Evolutionary conservation across 2,797 vertebrate genomes (phyloP), one percentile per base, ranked within the genome.

Genomic region (Clarias fuscus): DNA sequence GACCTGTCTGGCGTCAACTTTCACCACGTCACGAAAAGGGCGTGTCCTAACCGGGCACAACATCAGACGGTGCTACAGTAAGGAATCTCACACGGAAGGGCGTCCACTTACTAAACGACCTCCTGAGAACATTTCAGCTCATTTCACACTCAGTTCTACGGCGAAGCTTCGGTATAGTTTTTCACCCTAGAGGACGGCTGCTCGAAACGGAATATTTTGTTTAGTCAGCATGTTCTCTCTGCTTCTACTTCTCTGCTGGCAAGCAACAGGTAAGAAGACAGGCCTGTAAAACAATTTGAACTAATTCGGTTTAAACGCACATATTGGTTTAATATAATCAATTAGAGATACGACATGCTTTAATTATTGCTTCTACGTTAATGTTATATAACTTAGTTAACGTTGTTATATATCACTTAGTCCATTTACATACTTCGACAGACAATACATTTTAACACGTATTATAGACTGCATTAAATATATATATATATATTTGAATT

Each of bases 181-280:
- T 27, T 64, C 10, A 3, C 13, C 14, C 5, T 59, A 0, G 18
- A 56, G 27, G 48, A n/a, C 5, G 15, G 18, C 10, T 37, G 18
- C 53, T 83, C 30, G 43, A 30, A 65, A 40, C 40, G 75, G 76
- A 67, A 75, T 27, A 77, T 14, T 59, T 58, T 5, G 1, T 67
- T 84, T 27, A 59, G n/a, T 24, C 85, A 85, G 86, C 84, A 95
- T 96, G 94, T 27, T 85, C 18, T 18, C 92, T 73, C 73, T 93
- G 62, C 92, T 93, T 84, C 83, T 91, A 77, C 85, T 91, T 85
- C 88, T 95, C 89, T 91, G 93, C 81, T 6, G 90, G 0, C 79
- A 72, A 61, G 79, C 91, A 18, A 89, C 93, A 91, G 95, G 95
- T 95, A 90, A 90, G 94, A 22, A 22, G 0, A 40, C 14, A 13